Conservation (phyloP, 2,797 vertebrate species). For the Carcharodon carcharias region DNA sequence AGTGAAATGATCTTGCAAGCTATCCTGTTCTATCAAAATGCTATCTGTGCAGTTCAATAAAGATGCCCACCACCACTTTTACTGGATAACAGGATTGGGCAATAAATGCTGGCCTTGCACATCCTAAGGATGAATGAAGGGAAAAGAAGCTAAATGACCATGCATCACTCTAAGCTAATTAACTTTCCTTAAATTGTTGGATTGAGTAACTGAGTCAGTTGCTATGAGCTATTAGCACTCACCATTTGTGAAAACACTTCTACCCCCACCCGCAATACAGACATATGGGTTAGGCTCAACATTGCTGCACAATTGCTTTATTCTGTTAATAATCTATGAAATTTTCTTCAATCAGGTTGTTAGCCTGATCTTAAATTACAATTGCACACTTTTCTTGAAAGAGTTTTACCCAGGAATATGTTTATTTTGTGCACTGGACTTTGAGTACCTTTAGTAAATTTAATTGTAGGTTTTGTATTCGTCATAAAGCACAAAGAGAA, state of each 20-base stretch:
- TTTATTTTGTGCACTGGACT: neutral
- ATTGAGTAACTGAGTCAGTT: neutral
- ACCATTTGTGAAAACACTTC: neutral
- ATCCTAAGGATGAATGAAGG: neutral
- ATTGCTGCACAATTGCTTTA: neutral
- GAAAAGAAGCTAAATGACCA: neutral
- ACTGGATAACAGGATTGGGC: neutral
- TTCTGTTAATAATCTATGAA: neutral
- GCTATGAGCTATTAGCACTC: neutral
- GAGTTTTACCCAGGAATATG: neutral
- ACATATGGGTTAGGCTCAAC: neutral
- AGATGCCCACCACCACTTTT: neutral
- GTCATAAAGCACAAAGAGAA: neutral
- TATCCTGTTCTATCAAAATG: neutral
- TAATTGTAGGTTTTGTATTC: neutral
- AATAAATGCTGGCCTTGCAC: neutral
- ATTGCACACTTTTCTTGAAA: neutral
- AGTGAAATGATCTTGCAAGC: neutral
- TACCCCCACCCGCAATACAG: neutral
- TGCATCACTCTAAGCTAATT: neutral
- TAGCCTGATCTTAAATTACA: neutral
- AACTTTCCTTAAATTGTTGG: neutral
- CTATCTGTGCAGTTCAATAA: neutral
- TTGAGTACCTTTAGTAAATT: neutral
- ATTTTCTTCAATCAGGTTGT: neutral